phyloP scores from a whole-genome alignment of 1,140 invertebrate species.

The Apocrypta bakeri region DNA sequence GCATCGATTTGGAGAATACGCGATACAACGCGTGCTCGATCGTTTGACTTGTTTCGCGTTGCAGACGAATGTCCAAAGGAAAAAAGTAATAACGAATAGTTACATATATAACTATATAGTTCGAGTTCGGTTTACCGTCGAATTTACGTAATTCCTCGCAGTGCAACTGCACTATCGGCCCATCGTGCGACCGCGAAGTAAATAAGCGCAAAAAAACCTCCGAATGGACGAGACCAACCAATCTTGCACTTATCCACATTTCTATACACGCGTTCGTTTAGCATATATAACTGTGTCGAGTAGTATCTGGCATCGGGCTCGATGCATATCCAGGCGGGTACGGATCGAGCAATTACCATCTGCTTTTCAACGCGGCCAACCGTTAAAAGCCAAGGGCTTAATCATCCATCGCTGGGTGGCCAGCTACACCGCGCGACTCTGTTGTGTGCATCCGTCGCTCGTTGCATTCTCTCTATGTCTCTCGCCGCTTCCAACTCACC shows the following conservation, averaged over 20 bases:
- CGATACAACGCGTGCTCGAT: background rate
- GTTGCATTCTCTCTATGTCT: background rate
- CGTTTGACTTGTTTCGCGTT: background rate
- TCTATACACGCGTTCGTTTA: background rate
- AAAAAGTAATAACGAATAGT: background rate
- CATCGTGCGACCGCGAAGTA: background rate
- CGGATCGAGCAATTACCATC: conserved; percentile 39
- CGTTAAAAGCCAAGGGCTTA: conserved; percentile 38
- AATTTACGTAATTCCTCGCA: conserved; percentile 8
- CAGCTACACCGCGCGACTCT: background rate
- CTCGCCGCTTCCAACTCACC: background rate
- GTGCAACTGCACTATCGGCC: background rate
- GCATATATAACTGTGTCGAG: background rate
- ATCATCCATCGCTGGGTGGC: background rate
- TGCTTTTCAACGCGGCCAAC: conserved; percentile 13
- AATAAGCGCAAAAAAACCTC: background rate
- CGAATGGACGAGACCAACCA: background rate
- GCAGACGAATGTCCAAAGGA: no score
- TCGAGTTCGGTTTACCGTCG: background rate
- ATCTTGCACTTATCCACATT: background rate
- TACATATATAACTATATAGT: no score
- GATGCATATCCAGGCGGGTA: background rate
- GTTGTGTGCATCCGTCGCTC: background rate
- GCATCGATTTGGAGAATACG: no score
- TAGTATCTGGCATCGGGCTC: background rate